phyloP scores from a whole-genome alignment of 2,888 invertebrate genomes.

The Tetheella fluctuosa region DNA sequence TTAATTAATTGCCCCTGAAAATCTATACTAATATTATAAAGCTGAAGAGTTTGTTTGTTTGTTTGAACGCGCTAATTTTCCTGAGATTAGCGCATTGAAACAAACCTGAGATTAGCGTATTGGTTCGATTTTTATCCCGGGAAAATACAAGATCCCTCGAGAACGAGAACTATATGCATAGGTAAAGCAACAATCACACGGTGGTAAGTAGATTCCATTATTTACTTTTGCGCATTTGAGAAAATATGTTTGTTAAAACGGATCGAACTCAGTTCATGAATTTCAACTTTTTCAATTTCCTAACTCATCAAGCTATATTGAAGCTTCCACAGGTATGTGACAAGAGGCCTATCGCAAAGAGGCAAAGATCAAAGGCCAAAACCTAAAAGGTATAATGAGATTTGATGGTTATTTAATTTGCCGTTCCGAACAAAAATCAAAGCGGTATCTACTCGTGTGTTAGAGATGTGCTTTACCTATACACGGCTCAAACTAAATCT shows the following conservation, averaged over 20 bases:
- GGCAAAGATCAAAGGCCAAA: constrained; percentile 24
- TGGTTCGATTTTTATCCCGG: too few species aligned
- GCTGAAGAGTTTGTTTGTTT: too few species aligned
- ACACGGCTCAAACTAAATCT: background rate
- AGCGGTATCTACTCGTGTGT: background rate
- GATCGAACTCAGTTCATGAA: background rate
- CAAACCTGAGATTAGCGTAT: too few species aligned
- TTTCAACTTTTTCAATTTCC: constrained; percentile 10
- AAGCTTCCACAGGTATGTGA: background rate
- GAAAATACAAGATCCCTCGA: too few species aligned
- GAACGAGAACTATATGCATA: too few species aligned
- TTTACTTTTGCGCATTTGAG: background rate
- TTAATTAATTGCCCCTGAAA: too few species aligned
- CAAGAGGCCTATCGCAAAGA: background rate
- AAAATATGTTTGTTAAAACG: background rate
- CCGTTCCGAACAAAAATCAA: constrained; percentile 18
- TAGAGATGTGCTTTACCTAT: background rate
- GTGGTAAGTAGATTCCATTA: background rate
- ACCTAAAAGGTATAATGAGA: constrained; percentile 23
- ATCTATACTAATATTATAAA: too few species aligned
- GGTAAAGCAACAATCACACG: too few species aligned
- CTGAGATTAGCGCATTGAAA: too few species aligned
- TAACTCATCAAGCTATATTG: background rate
- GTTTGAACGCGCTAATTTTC: too few species aligned
- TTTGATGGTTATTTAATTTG: constrained; percentile 27